Percentiles rank a stretch among this genome's conserved stretches.
Conservation (phyloP, 2,888 invertebrate species). For the Bombylius discolor region DNA sequence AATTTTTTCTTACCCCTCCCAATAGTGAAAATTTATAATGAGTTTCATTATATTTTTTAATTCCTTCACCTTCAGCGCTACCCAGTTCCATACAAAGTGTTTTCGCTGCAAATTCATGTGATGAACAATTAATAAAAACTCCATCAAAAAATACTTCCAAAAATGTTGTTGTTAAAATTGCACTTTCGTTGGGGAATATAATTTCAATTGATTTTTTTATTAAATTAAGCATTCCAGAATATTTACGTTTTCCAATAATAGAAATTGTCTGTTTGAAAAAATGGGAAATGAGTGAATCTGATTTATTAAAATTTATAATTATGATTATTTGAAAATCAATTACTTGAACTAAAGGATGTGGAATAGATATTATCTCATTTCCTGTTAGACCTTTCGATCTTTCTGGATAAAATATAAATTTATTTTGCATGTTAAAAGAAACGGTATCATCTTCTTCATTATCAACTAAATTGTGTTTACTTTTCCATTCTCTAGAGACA, state of each 20-base stretch:
- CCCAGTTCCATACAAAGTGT: neutral
- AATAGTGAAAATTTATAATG: neutral
- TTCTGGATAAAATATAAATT: constrained; percentile 52
- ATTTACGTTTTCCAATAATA: neutral
- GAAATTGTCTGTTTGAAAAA: neutral
- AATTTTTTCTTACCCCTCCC: neutral
- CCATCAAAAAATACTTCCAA: neutral
- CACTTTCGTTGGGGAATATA: neutral
- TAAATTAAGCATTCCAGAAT: neutral
- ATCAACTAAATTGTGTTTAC: constrained; percentile 61
- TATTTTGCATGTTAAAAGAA: constrained; percentile 53
- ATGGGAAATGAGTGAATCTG: neutral
- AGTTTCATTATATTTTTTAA: neutral
- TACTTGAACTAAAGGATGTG: constrained; percentile 60
- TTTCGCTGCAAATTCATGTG: neutral
- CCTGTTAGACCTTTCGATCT: constrained; percentile 55
- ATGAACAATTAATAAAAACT: neutral
- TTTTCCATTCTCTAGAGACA: constrained; percentile 59
- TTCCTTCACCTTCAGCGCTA: neutral
- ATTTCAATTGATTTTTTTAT: neutral
- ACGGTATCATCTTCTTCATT: constrained; percentile 60
- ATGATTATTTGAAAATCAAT: too few species aligned
- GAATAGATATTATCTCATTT: constrained; percentile 53
- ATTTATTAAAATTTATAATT: neutral
- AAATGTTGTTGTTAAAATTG: neutral